Evolutionary conservation across 2,113 vertebrate genomes (phyloP), one percentile per base, ranked within the genome.

Genomic region (Xiphorhynchus elegans): DNA sequence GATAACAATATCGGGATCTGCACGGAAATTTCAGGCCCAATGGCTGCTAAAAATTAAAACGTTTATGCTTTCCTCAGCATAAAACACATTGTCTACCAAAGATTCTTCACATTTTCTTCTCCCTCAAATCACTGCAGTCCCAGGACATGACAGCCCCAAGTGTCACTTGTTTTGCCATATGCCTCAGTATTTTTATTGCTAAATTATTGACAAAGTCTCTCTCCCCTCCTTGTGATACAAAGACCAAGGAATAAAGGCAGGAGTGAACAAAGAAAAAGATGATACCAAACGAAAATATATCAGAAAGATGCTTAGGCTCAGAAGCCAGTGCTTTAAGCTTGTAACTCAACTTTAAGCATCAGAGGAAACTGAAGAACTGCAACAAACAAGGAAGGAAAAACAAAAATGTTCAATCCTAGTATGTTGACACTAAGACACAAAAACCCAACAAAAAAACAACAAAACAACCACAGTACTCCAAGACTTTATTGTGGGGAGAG

Each of bases 401-500:
- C 5, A 83, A 88, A 89, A 89, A 50, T 10, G 1, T 40, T 46
- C 10, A 3, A 1, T 76, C 17, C 42, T 79, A 42, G 4, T 47
- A 16, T 42, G 35, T 23, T 62, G 73, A 60, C 59, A 52, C 3
- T 20, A 66, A 60, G 33, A 75, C 17, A 58, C 17, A 72, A 73
- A 89, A 76, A 6, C 11, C 4, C 37, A 55, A 24, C 13, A 75
- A 58, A 39, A 39, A 73, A 33, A 8, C 11, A 73, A 16, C 23
- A 31, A 73, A 74, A 7, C 21, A 82, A 50, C 7, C 7, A 29
- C 1, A 11, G 14, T 24, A 83, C 10, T 26, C 19, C 5, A 25
- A 40, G 8, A 67, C 79, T 25, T 52, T 35, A 35, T 6, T 29
- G 42, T 0, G 2, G 11, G 4, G 1, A 4, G 7, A 29, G 31